phyloP scores from a whole-genome alignment of 1,140 invertebrate species.

The Thrips palmi region DNA sequence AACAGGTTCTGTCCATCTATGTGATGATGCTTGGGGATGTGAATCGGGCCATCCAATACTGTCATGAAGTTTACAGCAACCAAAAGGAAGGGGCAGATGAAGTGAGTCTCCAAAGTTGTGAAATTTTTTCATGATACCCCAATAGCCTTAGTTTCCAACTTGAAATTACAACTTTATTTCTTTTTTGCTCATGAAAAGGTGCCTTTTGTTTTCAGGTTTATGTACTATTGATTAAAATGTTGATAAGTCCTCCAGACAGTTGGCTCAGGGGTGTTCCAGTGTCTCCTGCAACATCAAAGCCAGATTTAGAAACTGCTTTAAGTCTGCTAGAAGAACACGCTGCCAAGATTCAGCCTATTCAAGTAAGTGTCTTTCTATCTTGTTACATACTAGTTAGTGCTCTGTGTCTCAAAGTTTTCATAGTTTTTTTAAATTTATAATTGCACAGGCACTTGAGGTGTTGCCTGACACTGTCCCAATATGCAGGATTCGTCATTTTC shows the following conservation, averaged over 20 bases:
- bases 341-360: slow-evolving; percentile 57
- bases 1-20: slow-evolving; percentile 85
- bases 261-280: slow-evolving; percentile 24
- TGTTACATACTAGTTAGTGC: background rate
- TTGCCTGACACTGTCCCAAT: slow-evolving; percentile 60
- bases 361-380: slow-evolving; percentile 26
- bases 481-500: slow-evolving; percentile 48
- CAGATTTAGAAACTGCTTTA: slow-evolving; percentile 61
- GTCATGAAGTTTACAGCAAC: slow-evolving; percentile 44
- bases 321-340: slow-evolving; percentile 64
- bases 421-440: no score
- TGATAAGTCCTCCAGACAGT: slow-evolving; percentile 33
- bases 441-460: slow-evolving; percentile 43
- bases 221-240: slow-evolving; percentile 33
- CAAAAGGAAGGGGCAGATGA: slow-evolving; percentile 30
- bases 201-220: slow-evolving; percentile 28
- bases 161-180: slow-evolving; percentile 10
- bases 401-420: background rate
- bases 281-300: slow-evolving; percentile 30
- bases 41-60: slow-evolving; percentile 66
- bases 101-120: slow-evolving; percentile 27
- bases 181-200: background rate
- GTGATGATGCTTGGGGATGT: slow-evolving; percentile 64
- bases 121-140: slow-evolving; percentile 42
- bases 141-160: slow-evolving; percentile 40